A percentile compares a stretch with the other conserved stretches of the same genome.
These are phyloP conservation scores for Clusia tigrina DNA, from an alignment of 2,888 invertebrate genomes.

Conservation along the genomic window DNA sequence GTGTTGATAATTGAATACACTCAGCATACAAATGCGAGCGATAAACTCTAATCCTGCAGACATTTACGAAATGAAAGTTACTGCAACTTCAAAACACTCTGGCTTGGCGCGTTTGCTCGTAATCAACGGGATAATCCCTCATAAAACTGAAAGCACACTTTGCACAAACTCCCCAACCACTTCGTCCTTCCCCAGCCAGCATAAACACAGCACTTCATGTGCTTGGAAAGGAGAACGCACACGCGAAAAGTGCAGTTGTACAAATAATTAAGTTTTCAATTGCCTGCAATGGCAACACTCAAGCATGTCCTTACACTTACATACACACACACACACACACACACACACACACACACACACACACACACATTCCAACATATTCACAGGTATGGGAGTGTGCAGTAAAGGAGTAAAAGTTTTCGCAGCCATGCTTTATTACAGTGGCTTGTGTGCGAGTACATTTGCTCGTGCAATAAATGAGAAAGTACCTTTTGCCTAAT, in stretches of 20 bases:
- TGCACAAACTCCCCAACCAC: not conserved
- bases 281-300: constrained; percentile 21
- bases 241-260: constrained; percentile 22
- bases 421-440: not conserved
- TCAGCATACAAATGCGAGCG: not conserved
- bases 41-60: not conserved
- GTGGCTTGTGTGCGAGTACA: not conserved
- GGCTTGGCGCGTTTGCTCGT: constrained; percentile 1
- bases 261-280: constrained; percentile 38
- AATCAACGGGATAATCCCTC: constrained; percentile 25
- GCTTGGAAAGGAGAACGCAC: not conserved
- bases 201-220: no score
- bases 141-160: constrained; percentile 17
- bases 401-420: not conserved
- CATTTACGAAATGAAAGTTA: not conserved
- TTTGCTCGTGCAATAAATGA: no score
- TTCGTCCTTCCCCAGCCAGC: no score
- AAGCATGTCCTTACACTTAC: not conserved
- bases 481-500: not conserved
- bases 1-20: not conserved
- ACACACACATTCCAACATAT: not conserved
- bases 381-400: not conserved
- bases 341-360: not conserved
- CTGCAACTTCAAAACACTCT: no score
- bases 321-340: not conserved